These are phyloP conservation scores for Acleris literana DNA, from an alignment of 2,888 invertebrate species.

Conservation along the genomic window DNA sequence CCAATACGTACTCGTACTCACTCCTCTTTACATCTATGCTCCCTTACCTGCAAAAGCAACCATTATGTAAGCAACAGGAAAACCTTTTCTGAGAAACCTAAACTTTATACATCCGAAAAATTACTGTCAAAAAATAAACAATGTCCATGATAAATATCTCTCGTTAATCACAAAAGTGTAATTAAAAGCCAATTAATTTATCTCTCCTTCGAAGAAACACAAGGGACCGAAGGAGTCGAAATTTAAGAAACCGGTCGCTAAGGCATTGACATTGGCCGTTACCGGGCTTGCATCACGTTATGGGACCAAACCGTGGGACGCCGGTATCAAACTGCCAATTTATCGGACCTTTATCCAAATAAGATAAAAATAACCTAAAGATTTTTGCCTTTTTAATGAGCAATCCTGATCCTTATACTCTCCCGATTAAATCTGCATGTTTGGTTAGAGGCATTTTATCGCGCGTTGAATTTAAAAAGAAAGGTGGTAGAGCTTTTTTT, in stretches of 20 bases:
- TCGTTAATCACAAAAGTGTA: conserved; percentile 24
- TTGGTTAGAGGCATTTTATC: conserved; percentile 13
- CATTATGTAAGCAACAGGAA: no score
- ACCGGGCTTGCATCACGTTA: conserved; percentile 67
- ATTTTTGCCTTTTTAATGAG: conserved; percentile 48
- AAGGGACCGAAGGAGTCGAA: conserved; percentile 20
- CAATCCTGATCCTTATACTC: conserved; percentile 23
- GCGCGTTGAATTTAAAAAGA: conserved; percentile 15
- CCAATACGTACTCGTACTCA: neutral
- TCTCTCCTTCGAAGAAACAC: conserved; percentile 26
- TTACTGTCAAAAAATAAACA: neutral
- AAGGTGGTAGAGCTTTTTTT: neutral
- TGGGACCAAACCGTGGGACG: conserved; percentile 52
- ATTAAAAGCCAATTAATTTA: conserved; percentile 31
- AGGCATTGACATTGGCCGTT: conserved; percentile 71
- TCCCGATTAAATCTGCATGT: conserved; percentile 25
- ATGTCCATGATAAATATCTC: neutral
- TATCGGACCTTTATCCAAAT: conserved; percentile 60
- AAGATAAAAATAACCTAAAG: conserved; percentile 41
- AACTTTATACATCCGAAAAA: no score
- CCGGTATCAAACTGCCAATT: conserved; percentile 55
- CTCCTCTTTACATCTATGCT: no score
- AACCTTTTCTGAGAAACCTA: no score
- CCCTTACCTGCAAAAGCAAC: no score
- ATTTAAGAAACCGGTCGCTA: conserved; percentile 56